Percentiles rank a stretch among this genome's conserved stretches.
These are phyloP conservation scores for Oreochromis aureus DNA, from an alignment of 2,113 vertebrate species.

Conservation along the genomic window DNA sequence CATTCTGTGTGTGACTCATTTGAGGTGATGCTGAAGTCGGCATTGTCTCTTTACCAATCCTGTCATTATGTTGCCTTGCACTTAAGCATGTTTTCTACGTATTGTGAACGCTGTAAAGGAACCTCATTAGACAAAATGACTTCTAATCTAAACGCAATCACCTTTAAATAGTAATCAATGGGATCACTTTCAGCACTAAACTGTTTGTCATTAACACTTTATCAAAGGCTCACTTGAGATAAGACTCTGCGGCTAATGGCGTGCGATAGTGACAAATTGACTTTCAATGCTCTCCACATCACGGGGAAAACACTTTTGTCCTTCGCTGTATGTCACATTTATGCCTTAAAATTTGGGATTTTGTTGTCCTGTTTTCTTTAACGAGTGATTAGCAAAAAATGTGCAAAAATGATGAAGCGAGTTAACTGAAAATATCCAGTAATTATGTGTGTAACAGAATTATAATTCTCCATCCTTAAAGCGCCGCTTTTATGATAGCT, in stretches of 20 bases:
- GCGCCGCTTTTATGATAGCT: background rate
- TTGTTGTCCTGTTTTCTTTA: slow-evolving; percentile 17
- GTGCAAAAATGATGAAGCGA: background rate
- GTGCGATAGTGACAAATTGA: slow-evolving; percentile 62
- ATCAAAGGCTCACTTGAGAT: slow-evolving; percentile 58
- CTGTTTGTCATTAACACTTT: slow-evolving; percentile 66
- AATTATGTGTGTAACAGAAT: slow-evolving; percentile 29
- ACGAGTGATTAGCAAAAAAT: slow-evolving; percentile 5
- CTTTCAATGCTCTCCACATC: slow-evolving; percentile 43
- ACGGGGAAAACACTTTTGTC: slow-evolving; percentile 17
- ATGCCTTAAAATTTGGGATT: background rate
- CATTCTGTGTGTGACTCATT: slow-evolving; percentile 53
- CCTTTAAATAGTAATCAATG: slow-evolving; percentile 71
- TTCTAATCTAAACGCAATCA: slow-evolving; percentile 65
- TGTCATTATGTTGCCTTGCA: slow-evolving; percentile 53
- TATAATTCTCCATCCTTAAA: background rate
- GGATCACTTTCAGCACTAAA: slow-evolving; percentile 55
- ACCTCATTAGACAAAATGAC: slow-evolving; percentile 62
- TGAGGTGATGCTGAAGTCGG: slow-evolving; percentile 44
- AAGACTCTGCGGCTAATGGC: slow-evolving; percentile 57
- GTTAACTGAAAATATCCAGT: slow-evolving; percentile 9
- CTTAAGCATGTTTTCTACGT: slow-evolving; percentile 61
- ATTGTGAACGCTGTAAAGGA: slow-evolving; percentile 49
- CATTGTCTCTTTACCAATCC: slow-evolving; percentile 62
- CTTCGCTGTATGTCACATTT: background rate